Conservation (phyloP, 2,113 vertebrate species). For the Oreochromis spilurus region DNA sequence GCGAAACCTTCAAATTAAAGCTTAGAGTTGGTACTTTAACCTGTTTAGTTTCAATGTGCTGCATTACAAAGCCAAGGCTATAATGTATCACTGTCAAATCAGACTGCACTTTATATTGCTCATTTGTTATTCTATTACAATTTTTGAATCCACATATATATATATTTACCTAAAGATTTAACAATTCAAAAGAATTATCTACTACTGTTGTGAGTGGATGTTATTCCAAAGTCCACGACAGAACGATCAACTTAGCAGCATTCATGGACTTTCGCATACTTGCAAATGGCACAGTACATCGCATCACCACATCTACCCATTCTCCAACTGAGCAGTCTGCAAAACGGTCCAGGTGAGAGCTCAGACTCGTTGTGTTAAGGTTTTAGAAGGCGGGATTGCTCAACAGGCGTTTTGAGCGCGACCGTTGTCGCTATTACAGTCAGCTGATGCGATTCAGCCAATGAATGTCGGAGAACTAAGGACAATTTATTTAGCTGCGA, state of each 20-base stretch:
- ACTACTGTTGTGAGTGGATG: background rate
- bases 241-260: constrained; percentile 55
- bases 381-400: constrained; percentile 31
- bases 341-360: background rate
- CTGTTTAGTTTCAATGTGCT: background rate
- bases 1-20: background rate
- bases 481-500: constrained; percentile 16
- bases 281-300: constrained; percentile 27
- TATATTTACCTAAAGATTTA: background rate
- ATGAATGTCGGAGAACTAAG: constrained; percentile 3
- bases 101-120: background rate
- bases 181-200: background rate
- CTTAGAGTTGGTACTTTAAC: background rate
- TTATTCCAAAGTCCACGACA: background rate
- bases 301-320: background rate
- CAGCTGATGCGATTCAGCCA: background rate
- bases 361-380: background rate
- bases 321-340: background rate
- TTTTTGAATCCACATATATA: background rate
- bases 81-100: constrained; percentile 1
- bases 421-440: background rate
- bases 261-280: constrained; percentile 2
- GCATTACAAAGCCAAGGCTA: background rate
- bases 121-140: constrained; percentile 1
- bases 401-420: constrained; percentile 33